Evolutionary conservation across 37 sponge, comb jelly and placozoan genomes (phyloP), one percentile per base, ranked within the genome.

Genomic region (Ianthella basta): DNA sequence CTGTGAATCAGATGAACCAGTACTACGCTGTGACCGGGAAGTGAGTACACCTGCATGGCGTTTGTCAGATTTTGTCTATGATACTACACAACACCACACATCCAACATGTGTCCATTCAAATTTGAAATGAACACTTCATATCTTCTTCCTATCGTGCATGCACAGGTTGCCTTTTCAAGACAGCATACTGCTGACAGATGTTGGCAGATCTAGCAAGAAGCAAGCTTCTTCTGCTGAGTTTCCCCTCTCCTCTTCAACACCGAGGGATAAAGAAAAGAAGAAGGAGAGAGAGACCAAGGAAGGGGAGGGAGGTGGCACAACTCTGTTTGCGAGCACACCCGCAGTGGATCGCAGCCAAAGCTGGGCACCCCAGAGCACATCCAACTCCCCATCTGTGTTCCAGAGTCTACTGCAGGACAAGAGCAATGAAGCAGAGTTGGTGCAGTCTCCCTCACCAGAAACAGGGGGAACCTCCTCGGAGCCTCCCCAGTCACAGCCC

Each of bases 1-100:
- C 97, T 27, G 91, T 94, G n/a, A 32, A 63, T 12, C 97, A 92
- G 72, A 73, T 97, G 72, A 86, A 89, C 80, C 93, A 91, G 77
- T 95, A 95, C 85, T 84, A 88, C 39, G 65, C 82, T 38, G 86
- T 89, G 69, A 90, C 78, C 15, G 78, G 78, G 40, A 39, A 50
- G 78, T 75, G 44, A 75, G 78, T 50, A 1, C 34, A 5, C 34
- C 32, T 69, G 10, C 63, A n/a, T n/a, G n/a, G n/a, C n/a, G n/a
- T n/a, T n/a, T n/a, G n/a, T n/a, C n/a, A n/a, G n/a, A n/a, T n/a
- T n/a, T n/a, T n/a, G n/a, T n/a, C n/a, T n/a, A n/a, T n/a, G n/a
- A n/a, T n/a, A n/a, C n/a, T n/a, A n/a, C n/a, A n/a, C n/a, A n/a
- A n/a, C n/a, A n/a, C n/a, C n/a, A n/a, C n/a, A n/a, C n/a, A n/a